Evolutionary conservation across 2,888 invertebrate species (phyloP), one percentile per base, ranked within the genome.

Genomic region (Drosophila recens): DNA sequence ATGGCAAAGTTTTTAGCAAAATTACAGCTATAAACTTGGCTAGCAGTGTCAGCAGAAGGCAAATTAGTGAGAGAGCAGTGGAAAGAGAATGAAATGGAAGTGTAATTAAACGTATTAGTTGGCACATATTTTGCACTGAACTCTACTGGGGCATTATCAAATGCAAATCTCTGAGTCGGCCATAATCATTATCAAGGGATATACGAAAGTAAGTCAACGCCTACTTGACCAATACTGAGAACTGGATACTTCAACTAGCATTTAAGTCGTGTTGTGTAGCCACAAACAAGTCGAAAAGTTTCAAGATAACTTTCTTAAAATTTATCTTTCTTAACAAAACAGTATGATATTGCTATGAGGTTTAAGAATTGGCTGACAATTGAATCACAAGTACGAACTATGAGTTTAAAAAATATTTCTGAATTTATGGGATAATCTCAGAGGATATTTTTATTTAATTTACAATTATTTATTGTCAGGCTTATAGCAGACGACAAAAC

Each of bases 1-100:
- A 58, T 63, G 67, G 62, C 72, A 75, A 89, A 89, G 84, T 89
- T 89, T 86, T 69, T 40, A 86, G 68, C 72, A 53, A 72, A 89
- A 83, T 83, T 78, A 71, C 75, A 67, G 73, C 66, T 52, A 74
- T 84, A 83, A 88, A 88, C 68, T 77, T 83, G 63, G 80, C 64
- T 70, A 65, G 76, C 62, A 38, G 61, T 66, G 82, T 72, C 82
- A 82, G 80, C 82, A 80, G 64, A 65, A 69, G 67, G 72, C 80
- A 79, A 80, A 76, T 78, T 78, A 74, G 82, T 65, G n/a, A 46
- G 11, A 30, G 17, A 11, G 23, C 27, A 5, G 27, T 27, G 42
- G 15, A 15, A 17, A 9, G 15, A n/a, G 17, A 27, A 1, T n/a
- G 17, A 36, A 48, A 30, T 51, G 38, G 30, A 53, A 61, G 43